Evolutionary conservation across 2,797 vertebrate species (phyloP), one percentile per base, ranked within the genome.

Genomic region (Pelobates cultripes): DNA sequence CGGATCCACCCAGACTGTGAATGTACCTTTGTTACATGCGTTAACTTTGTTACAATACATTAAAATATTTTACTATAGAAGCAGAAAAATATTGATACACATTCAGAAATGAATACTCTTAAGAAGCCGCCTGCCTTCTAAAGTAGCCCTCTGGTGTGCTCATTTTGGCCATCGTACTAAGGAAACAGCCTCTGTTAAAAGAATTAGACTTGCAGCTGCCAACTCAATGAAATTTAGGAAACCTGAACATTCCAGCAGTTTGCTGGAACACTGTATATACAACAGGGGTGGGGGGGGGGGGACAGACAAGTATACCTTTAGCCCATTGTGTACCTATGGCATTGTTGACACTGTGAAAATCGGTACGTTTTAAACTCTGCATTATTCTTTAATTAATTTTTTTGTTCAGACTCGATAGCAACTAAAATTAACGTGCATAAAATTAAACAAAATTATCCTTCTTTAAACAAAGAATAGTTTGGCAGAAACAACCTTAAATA

Each of bases 181-280:
- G 71, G 81, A 83, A 83, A 83, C 66, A 79, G n/a, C 6, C 53
- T 70, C 72, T 83, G 77, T 40, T 75, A 44, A 69, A 83, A 83
- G 45, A 75, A 79, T 83, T 79, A 83, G 47, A 67, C 75, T 79
- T 77, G 75, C 76, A 75, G n/a, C 77, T 83, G 82, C 82, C 82
- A 83, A 78, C 76, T 64, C 77, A 63, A 15, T 70, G 75, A 70
- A 66, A 42, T 70, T 79, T 63, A 53, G 66, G 43, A 78, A 78
- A 68, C 53, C 70, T 75, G 13, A 74, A 83, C 68, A 60, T 41
- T 72, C 66, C 70, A 73, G 45, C 44, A 73, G 64, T 51, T 78
- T 73, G n/a, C 7, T 82, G 45, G 70, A 78, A 53, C 9, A 43
- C 43, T 70, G 7, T 8, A 61, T 68, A 53, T 42, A 64, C 28